Evolutionary conservation across 2,797 vertebrate species (phyloP).

Genomic region (Anisognathus igniventris): DNA sequence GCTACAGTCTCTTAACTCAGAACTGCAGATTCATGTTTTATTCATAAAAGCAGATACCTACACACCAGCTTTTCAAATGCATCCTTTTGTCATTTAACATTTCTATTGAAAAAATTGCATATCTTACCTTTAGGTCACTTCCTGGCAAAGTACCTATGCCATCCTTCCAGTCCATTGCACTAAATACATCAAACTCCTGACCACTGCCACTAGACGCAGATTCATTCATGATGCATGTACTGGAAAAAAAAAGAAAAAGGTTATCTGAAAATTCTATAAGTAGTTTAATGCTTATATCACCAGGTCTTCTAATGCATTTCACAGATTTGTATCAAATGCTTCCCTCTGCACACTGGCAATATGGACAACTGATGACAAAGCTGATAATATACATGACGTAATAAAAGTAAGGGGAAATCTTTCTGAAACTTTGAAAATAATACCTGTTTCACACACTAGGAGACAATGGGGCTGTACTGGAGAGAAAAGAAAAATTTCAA

Average conservation of each 20-base stretch:
- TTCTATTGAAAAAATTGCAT: neutral
- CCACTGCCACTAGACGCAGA: slow-evolving; percentile 74
- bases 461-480: neutral
- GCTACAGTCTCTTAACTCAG: slow-evolving; percentile 26
- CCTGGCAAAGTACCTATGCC: slow-evolving; percentile 84
- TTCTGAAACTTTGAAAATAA: neutral
- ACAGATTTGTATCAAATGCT: neutral
- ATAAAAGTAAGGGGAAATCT: neutral
- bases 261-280: neutral
- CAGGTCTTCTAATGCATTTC: neutral
- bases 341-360: neutral
- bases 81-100: neutral
- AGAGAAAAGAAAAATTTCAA: neutral
- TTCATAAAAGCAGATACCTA: slow-evolving; percentile 39
- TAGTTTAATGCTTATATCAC: neutral
- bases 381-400: neutral
- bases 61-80: neutral
- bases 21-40: slow-evolving; percentile 16
- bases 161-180: slow-evolving; percentile 87
- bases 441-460: neutral
- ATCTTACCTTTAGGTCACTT: slow-evolving; percentile 83
- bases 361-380: neutral
- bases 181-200: slow-evolving; percentile 84
- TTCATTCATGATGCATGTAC: slow-evolving; percentile 78
- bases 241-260: neutral